Base-by-base conservation (phyloP, 2,113 vertebrate genomes). In the Phocoena sinus region DNA sequence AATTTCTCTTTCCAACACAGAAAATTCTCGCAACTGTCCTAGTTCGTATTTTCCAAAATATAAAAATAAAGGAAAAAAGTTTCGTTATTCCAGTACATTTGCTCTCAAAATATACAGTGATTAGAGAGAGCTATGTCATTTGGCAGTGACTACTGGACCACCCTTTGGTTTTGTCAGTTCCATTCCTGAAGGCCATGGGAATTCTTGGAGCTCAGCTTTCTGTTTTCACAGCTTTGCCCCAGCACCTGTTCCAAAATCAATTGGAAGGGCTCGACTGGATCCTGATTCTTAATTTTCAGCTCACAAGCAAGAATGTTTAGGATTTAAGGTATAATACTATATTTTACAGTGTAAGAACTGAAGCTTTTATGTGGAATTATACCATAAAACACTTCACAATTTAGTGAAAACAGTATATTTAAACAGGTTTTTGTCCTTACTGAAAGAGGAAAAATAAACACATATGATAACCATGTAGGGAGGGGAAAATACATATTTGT, bases 211-310 rank as follows among this genome's bases (percentile, higher is more conserved):
- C 86, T 96, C 86, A 53, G 74, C 92, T 93, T 95, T 97, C 97
- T 97, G 94, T 98, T 98, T 98, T 95, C 96, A 95, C 97, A 98
- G 97, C 96, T 98, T 98, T 83, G 74, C 91, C 87, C 53, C 65
- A 60, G 89, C 97, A 98, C 97, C 97, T 98, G 97, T 98, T 98
- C 97, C 98, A 98, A 98, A 97, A 98, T 95, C 94, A 95, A 97
- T 97, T 96, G 98, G 58, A 97, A 93, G 63, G 95, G 81, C 96
- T 96, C 94, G 83, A 95, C 97, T 94, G 81, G 79, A 93, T 96
- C 79, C 85, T 12, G 70, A 91, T 62, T 88, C 96, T 96, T 97
- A 95, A 97, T 97, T 97, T 98, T 96, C 93, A 97, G 97, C 96
- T 97, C 93, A 73, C 89, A 79, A 92, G 96, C 68, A 97, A 96